A percentile compares a stretch with the other conserved stretches of the same genome.
Conservation (phyloP, 2,888 invertebrate genomes). For the Mythimna ferrago region DNA sequence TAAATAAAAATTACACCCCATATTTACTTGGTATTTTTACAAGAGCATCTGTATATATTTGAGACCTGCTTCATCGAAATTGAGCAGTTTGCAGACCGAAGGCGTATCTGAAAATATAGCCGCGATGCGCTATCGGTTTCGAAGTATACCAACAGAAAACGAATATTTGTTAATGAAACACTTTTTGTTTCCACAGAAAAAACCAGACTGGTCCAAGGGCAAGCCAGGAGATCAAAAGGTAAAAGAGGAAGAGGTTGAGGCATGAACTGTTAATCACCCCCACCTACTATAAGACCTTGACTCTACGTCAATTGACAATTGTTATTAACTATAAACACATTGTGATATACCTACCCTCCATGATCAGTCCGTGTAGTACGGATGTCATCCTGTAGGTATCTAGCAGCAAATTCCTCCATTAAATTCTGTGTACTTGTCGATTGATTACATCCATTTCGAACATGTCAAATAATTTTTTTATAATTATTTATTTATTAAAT, state of each 20-base stretch:
- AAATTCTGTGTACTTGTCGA: conserved; percentile 76
- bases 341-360: conserved; percentile 78
- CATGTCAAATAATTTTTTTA: conserved; percentile 80
- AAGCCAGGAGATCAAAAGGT: conserved; percentile 97
- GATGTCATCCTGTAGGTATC: conserved; percentile 60
- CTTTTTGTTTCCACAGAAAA: conserved; percentile 93
- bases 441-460: conserved; percentile 79
- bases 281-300: conserved; percentile 82
- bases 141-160: not conserved
- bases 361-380: conserved; percentile 52
- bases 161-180: conserved; percentile 31
- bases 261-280: conserved; percentile 91
- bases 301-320: conserved; percentile 78
- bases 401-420: conserved; percentile 71
- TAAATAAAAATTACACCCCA: conserved; percentile 61
- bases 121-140: conserved; percentile 61
- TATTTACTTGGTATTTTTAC: conserved; percentile 44
- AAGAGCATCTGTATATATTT: conserved; percentile 60
- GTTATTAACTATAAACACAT: conserved; percentile 77
- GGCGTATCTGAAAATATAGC: conserved; percentile 66
- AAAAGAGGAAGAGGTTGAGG: conserved; percentile 95
- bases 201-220: conserved; percentile 98
- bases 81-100: conserved; percentile 46
- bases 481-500: conserved; percentile 86
- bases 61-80: conserved; percentile 54